Evolutionary conservation across 2,797 vertebrate genomes (phyloP).

Genomic region (Bovichtus variegatus): DNA sequence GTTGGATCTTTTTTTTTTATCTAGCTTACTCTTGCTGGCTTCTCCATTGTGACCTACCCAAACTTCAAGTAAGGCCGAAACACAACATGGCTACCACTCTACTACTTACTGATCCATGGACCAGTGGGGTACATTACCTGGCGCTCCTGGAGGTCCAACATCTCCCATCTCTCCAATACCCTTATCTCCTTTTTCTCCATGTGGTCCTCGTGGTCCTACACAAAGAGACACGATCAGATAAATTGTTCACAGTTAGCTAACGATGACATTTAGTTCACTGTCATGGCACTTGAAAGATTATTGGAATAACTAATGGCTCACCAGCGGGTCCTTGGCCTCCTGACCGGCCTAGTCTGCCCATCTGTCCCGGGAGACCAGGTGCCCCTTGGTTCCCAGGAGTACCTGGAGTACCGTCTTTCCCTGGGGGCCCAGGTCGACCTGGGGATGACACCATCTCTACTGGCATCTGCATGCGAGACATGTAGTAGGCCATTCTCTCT

Average conservation of each 20-base stretch:
- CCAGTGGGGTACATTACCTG: conserved; percentile 83
- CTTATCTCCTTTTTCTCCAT: conserved; percentile 92
- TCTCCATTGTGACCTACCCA: no score
- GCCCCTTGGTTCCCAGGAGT: conserved; percentile 87
- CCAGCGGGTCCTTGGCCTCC: conserved; percentile 91
- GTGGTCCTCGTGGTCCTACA: conserved; percentile 89
- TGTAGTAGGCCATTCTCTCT: conserved; percentile 97
- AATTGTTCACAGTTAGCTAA: background rate
- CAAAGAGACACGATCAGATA: conserved; percentile 12
- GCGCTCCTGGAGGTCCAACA: conserved; percentile 90
- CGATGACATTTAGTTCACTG: background rate
- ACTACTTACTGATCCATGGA: background rate
- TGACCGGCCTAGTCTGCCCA: conserved; percentile 93
- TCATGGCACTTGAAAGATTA: background rate
- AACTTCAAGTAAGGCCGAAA: background rate
- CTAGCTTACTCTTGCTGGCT: no score
- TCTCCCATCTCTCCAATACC: conserved; percentile 94
- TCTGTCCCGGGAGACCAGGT: conserved; percentile 91
- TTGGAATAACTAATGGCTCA: conserved; percentile 59
- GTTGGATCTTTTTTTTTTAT: no score
- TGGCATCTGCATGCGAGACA: conserved; percentile 92
- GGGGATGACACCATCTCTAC: conserved; percentile 90
- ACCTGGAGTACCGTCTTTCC: conserved; percentile 91
- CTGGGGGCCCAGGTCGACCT: conserved; percentile 93
- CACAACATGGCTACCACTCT: background rate